Percentiles rank a stretch among this genome's conserved stretches.
Evolutionary conservation across 2,113 vertebrate species (phyloP).

Genomic region (Urocynchramus pylzowi): DNA sequence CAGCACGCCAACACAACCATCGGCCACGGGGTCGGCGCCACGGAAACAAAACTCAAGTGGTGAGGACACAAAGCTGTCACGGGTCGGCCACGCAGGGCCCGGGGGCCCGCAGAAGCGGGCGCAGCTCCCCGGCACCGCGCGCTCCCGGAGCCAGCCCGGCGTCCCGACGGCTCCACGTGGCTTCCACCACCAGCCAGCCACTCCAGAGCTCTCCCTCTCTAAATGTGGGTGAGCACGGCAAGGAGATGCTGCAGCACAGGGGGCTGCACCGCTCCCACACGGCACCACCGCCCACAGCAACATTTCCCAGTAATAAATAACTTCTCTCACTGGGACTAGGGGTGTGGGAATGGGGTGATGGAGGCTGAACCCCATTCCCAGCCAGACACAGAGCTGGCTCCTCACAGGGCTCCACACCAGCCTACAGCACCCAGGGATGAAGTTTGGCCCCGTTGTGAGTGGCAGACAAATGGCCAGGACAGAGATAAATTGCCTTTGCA

Average conservation of each 20-base stretch:
- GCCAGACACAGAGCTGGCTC: not conserved
- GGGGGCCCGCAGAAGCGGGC: no score
- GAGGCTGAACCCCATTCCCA: not conserved
- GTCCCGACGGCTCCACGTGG: fast-evolving
- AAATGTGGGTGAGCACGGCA: not conserved
- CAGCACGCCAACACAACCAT: no score
- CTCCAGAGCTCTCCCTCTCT: not conserved
- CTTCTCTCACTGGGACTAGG: fast-evolving
- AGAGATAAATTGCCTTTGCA: not conserved
- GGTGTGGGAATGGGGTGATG: fast-evolving
- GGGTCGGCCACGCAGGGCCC: not conserved
- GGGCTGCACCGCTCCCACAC: not conserved
- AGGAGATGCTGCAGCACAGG: fast-evolving
- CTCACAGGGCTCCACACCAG: not conserved
- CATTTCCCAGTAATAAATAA: not conserved
- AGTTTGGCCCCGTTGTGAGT: not conserved
- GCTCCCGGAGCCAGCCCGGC: not conserved
- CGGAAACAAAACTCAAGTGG: fast-evolving
- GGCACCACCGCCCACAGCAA: fast-evolving
- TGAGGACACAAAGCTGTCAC: not conserved
- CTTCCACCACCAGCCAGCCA: not conserved
- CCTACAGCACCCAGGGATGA: not conserved
- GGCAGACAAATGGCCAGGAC: conserved; percentile 38
- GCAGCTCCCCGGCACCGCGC: no score
- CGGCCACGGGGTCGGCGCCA: fast-evolving